Conservation (phyloP, 2,888 invertebrate genomes). For the Andrena flavipes region DNA sequence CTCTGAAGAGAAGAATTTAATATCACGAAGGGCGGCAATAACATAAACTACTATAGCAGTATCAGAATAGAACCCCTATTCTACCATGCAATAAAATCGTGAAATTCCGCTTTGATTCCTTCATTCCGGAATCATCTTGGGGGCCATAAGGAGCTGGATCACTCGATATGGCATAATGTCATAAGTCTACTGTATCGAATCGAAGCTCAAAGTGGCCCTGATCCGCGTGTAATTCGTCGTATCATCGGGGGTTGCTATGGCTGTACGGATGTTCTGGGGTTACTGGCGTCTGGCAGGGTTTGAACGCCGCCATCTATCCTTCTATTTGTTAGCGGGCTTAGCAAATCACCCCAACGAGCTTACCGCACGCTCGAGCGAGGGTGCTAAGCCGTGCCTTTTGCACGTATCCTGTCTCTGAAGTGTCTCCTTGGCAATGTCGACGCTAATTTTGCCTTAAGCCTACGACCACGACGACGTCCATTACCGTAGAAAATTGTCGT, state of each 20-base stretch:
- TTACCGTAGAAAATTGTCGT: background rate
- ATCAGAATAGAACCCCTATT: background rate
- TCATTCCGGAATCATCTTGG: slow-evolving; percentile 25
- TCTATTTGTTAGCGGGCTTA: slow-evolving; percentile 85
- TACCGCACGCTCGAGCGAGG: slow-evolving; percentile 80
- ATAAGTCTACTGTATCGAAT: slow-evolving; percentile 80
- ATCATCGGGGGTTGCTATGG: slow-evolving; percentile 56
- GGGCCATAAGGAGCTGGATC: slow-evolving; percentile 42
- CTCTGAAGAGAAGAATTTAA: background rate
- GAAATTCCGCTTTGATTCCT: slow-evolving; percentile 29
- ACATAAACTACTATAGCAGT: background rate
- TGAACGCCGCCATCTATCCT: slow-evolving; percentile 84
- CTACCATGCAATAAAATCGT: background rate
- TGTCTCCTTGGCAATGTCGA: slow-evolving; percentile 59
- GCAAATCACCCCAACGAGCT: slow-evolving; percentile 84
- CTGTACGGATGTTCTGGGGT: slow-evolving; percentile 61
- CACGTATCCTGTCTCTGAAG: slow-evolving; percentile 53
- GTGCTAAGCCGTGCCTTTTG: slow-evolving; percentile 81
- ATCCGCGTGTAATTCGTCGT: slow-evolving; percentile 83
- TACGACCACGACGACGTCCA: background rate
- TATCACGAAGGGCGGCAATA: background rate
- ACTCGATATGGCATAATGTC: slow-evolving; percentile 51
- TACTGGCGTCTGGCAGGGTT: slow-evolving; percentile 67
- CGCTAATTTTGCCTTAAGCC: slow-evolving; percentile 66
- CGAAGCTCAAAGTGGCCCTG: slow-evolving; percentile 79